Evolutionary conservation across 2,113 vertebrate species (phyloP), one percentile per base, ranked within the genome.

Genomic region (Acrocephalus kingi): DNA sequence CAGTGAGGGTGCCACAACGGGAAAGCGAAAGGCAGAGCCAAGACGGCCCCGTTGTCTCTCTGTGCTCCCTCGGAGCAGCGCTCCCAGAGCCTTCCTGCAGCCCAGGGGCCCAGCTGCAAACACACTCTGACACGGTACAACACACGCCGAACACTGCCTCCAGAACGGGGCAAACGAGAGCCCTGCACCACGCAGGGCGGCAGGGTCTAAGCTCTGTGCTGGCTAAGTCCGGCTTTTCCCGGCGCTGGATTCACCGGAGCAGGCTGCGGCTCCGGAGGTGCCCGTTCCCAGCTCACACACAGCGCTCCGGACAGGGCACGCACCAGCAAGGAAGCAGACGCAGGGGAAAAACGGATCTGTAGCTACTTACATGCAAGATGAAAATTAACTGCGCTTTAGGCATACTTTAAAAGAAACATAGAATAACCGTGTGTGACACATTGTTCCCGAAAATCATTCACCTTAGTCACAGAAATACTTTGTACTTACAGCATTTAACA

Each of bases 341-440:
- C 49, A 94, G 45, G 69, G 76, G 27, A 16, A 81, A 74, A 89
- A 77, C 6, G 2, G 10, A 43, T 78, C 87, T 54, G 56, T 45
- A 73, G 55, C 79, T 80, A 91, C 92, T 94, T 59, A 93, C 63
- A 85, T 9, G 75, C 90, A 72, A 78, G 76, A 78, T 48, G 76
- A 30, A 94, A 94, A 95, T 83, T 52, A 93, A 86, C 84, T 75
- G 92, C 74, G 41, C 68, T 93, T 96, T 41, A 94, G 90, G 61
- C 66, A 74, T 68, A 77, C 82, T 89, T 96, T 14, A 87, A 96
- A 93, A 94, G 86, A 84, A 88, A 74, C 48, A 92, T 4, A 87
- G 75, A 92, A 84, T 86, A 95, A 84, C 66, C 56, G 68, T 6
- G 41, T 63, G 83, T 92, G 92, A 95, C 68, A 71, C 30, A 43